Evolutionary conservation across 2,113 vertebrate species (phyloP).

Genomic region (Alligator sinensis): DNA sequence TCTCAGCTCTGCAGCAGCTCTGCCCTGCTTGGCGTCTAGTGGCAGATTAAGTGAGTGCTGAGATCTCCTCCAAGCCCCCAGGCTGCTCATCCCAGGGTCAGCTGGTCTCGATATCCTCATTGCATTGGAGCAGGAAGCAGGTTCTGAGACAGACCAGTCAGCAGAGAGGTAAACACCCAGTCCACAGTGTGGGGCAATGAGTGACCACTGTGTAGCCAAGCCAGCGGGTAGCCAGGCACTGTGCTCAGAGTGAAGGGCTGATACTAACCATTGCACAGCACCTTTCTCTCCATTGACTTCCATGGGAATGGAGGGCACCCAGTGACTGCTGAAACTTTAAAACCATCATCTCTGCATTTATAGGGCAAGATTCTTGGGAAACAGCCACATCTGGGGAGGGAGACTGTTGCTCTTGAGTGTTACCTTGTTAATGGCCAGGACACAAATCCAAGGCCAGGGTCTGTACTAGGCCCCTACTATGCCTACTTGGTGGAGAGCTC

Average conservation of each 20-base stretch:
- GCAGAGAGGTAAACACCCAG: too few relatives aligned
- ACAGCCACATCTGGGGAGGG: not conserved
- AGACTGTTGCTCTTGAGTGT: not conserved
- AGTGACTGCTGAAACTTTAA: not conserved
- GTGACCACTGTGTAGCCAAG: not conserved
- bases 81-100: not conserved
- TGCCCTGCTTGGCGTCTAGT: not conserved
- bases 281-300: not conserved
- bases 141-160: not conserved
- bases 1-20: not conserved
- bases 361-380: not conserved
- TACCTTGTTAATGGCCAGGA: not conserved
- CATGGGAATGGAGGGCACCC: not conserved
- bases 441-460: not conserved
- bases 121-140: not conserved
- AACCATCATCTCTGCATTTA: not conserved
- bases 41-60: not conserved
- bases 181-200: not conserved
- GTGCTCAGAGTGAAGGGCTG: not conserved
- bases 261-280: not conserved
- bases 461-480: not conserved
- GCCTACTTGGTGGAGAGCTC: too few relatives aligned
- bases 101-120: not conserved
- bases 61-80: not conserved
- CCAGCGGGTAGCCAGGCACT: not conserved